Evolutionary conservation across 1,140 invertebrate species (phyloP).

Genomic region (Tetraneura akinire): DNA sequence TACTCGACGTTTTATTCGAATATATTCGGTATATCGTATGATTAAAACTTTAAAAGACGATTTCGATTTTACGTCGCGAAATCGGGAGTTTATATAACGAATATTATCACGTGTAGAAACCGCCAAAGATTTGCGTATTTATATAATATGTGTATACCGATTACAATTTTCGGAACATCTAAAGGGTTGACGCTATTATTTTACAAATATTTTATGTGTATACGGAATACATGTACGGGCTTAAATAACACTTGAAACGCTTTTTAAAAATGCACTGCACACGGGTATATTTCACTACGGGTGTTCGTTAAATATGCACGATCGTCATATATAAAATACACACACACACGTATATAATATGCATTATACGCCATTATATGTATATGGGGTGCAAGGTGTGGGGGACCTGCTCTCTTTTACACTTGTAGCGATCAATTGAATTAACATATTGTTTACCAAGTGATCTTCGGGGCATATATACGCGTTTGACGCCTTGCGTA

Average conservation of each 20-base stretch:
- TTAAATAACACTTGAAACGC: slow-evolving; percentile 21
- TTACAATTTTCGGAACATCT: slow-evolving; percentile 5
- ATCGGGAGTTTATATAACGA: too few species aligned
- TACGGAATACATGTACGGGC: too few species aligned
- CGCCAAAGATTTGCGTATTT: not conserved
- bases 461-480: not conserved
- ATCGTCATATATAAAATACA: too few species aligned
- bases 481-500: too few species aligned
- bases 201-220: slow-evolving; percentile 25
- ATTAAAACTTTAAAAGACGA: too few species aligned
- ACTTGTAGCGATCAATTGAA: slow-evolving; percentile 34
- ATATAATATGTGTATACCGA: not conserved
- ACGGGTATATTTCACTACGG: too few species aligned
- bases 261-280: slow-evolving; percentile 24
- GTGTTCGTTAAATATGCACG: slow-evolving; percentile 41
- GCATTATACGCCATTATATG: not conserved
- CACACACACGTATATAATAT: too few species aligned
- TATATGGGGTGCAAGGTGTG: slow-evolving; percentile 19
- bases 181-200: slow-evolving; percentile 33
- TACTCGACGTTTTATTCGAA: too few species aligned
- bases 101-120: too few species aligned
- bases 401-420: slow-evolving; percentile 30
- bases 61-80: too few species aligned
- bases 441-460: slow-evolving; percentile 28
- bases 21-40: too few species aligned